Conservation (phyloP, 2,113 vertebrate species). For the Recurvirostra avosetta region DNA sequence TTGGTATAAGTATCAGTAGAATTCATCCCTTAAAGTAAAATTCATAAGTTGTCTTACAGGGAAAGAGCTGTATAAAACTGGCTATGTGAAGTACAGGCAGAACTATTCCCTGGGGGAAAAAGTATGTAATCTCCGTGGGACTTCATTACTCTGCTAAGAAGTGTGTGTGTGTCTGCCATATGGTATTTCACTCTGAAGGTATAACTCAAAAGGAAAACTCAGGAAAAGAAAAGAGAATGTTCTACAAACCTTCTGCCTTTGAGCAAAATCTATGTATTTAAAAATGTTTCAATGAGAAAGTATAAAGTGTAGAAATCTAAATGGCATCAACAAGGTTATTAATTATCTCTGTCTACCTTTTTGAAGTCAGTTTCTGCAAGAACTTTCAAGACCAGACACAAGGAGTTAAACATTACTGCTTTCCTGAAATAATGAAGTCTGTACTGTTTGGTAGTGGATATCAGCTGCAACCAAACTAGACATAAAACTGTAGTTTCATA, state of each 20-base stretch:
- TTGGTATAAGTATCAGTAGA: background rate
- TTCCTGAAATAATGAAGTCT: background rate
- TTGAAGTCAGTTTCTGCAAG: background rate
- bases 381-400: background rate
- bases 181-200: constrained; percentile 66
- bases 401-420: background rate
- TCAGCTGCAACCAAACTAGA: background rate
- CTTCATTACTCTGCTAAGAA: constrained; percentile 60
- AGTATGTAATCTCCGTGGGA: constrained; percentile 46
- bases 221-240: constrained; percentile 3
- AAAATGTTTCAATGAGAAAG: background rate
- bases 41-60: background rate
- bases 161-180: constrained; percentile 49
- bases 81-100: constrained; percentile 22
- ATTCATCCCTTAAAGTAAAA: background rate
- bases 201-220: constrained; percentile 36
- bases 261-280: constrained; percentile 11
- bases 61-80: constrained; percentile 32
- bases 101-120: constrained; percentile 15
- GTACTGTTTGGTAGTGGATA: background rate
- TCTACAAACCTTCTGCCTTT: background rate
- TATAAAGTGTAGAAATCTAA: background rate
- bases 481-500: background rate
- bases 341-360: background rate
- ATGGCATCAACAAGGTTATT: background rate